Percentiles rank a stretch among this genome's conserved stretches.
phyloP scores from a whole-genome alignment of 2,797 vertebrate genomes.

The Cynopterus sphinx region DNA sequence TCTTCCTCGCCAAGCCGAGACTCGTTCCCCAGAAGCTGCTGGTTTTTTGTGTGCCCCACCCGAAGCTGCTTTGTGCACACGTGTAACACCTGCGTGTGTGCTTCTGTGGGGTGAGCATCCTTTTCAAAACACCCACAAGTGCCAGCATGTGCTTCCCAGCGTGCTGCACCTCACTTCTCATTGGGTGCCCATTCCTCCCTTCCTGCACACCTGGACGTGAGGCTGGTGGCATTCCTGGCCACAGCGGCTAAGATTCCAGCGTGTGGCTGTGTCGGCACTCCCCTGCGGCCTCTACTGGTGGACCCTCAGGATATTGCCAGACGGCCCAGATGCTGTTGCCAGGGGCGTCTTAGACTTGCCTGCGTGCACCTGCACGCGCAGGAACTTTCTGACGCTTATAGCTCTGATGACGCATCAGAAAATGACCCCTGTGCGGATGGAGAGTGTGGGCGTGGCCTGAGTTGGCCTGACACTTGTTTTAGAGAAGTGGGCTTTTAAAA shows the following conservation, averaged over 20 bases:
- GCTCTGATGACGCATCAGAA: background rate
- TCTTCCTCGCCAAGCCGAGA: background rate
- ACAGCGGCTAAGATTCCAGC: fast-evolving
- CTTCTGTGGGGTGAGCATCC: background rate
- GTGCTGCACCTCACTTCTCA: background rate
- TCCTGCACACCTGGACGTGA: fast-evolving
- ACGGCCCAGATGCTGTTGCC: no score
- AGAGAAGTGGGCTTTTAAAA: background rate
- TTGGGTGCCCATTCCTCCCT: fast-evolving
- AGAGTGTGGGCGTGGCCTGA: background rate
- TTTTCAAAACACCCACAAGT: background rate
- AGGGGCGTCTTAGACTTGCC: background rate
- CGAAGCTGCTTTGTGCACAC: fast-evolving
- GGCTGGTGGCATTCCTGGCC: fast-evolving
- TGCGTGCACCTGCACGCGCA: fast-evolving
- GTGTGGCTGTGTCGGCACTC: background rate
- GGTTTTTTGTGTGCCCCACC: background rate
- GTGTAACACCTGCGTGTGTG: fast-evolving
- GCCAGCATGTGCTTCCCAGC: fast-evolving
- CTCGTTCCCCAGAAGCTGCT: background rate
- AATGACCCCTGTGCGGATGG: no score
- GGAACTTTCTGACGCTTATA: background rate
- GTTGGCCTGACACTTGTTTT: background rate
- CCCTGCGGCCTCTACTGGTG: fast-evolving
- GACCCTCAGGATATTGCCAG: background rate